Evolutionary conservation across 2,113 vertebrate species (phyloP).

Genomic region (Apodemus speciosus): DNA sequence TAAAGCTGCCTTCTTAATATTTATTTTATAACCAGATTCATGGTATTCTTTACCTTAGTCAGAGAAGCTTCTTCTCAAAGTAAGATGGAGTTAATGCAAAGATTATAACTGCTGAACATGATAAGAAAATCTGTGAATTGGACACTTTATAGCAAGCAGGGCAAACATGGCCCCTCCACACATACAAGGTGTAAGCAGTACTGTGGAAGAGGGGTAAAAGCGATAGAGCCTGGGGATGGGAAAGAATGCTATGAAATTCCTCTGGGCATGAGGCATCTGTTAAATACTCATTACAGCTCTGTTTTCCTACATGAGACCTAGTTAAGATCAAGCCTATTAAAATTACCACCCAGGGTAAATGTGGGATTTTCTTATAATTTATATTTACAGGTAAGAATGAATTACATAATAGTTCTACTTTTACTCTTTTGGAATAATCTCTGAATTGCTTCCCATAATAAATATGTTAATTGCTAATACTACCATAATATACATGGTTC

Average conservation of each 20-base stretch:
- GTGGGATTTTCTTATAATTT: background rate
- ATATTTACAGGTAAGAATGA: too few species aligned
- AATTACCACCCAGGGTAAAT: background rate
- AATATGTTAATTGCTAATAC: too few species aligned
- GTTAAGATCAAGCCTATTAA: background rate
- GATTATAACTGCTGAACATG: background rate
- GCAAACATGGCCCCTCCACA: too few species aligned
- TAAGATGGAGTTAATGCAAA: background rate
- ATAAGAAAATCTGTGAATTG: background rate
- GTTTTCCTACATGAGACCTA: background rate
- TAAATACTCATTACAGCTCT: background rate
- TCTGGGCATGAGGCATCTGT: fast-evolving
- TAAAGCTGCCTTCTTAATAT: background rate
- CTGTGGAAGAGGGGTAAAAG: background rate
- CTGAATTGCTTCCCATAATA: too few species aligned
- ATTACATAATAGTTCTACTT: too few species aligned
- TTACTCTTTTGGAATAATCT: too few species aligned
- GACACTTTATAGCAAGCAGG: background rate
- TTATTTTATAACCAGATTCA: background rate
- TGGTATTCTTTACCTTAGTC: background rate
- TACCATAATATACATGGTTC: too few species aligned
- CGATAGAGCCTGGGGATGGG: background rate
- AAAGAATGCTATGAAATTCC: background rate
- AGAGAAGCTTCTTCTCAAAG: too few species aligned
- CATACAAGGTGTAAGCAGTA: background rate